Conservation (phyloP, 2,797 vertebrate genomes). For the Zalophus californianus region DNA sequence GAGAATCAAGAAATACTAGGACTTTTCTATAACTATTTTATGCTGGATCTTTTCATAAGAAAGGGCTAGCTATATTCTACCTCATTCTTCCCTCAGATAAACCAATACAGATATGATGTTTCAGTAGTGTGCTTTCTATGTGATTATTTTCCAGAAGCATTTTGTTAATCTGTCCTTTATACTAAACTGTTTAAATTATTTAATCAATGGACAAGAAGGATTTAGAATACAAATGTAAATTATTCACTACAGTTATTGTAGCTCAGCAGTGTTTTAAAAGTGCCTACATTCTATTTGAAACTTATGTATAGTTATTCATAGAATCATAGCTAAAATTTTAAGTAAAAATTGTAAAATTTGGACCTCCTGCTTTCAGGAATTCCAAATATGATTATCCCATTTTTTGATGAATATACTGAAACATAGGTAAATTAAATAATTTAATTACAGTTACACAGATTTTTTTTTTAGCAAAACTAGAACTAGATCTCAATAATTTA, state of each 20-base stretch:
- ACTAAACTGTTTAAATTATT: background rate
- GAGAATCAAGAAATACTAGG: background rate
- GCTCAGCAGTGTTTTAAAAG: background rate
- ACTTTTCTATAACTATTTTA: slow-evolving; percentile 10
- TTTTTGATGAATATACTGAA: background rate
- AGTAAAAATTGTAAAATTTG: background rate
- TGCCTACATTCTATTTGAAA: background rate
- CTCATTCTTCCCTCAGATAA: background rate
- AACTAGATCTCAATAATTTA: background rate
- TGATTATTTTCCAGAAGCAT: background rate
- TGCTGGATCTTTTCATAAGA: background rate
- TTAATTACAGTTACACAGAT: background rate
- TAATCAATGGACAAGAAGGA: background rate
- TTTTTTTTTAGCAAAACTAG: background rate
- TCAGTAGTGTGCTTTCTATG: background rate
- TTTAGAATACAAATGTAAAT: background rate
- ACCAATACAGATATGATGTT: background rate
- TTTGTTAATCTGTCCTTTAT: background rate
- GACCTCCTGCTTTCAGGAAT: background rate
- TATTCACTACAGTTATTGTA: background rate
- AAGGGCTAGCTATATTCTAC: background rate
- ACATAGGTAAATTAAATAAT: background rate
- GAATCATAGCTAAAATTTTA: background rate
- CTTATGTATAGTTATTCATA: background rate
- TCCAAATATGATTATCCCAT: background rate